Evolutionary conservation across 2,113 vertebrate species (phyloP), one percentile per base, ranked within the genome.

Genomic region (Cynoglossus semilaevis): DNA sequence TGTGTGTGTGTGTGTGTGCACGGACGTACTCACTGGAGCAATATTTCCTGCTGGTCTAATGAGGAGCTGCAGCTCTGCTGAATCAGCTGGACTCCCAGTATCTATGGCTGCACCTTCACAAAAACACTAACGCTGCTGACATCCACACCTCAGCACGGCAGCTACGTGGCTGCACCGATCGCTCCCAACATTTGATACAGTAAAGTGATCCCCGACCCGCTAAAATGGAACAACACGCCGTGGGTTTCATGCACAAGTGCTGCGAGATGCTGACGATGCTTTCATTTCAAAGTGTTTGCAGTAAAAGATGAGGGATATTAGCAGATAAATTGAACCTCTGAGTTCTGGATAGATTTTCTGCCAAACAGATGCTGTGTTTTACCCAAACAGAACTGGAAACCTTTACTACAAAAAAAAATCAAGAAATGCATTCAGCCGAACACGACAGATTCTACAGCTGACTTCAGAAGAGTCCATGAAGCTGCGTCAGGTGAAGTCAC

Each of bases 91-190:
- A 11, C 51, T 54, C 45, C 7, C 51, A 67, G 48, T 48, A 35
- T 68, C 55, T 67, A 51, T 56, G 70, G 50, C 60, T 44, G 74
- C 69, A 63, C 43, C 41, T 60, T 63, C n/a, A 13, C 42, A 64
- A 61, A 58, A 51, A 74, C 60, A 74, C 51, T 58, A 69, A 65
- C 43, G 55, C 58, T 18, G 40, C 63, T 57, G 57, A 72, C 47
- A 72, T 70, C 66, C 63, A 76, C 63, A 70, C 69, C 64, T 63
- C 52, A 51, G 13, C 65, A 73, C 56, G 19, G 17, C 58, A 57
- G 70, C 52, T 51, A 34, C 57, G 45, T 29, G 47, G 58, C 4
- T 11, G 47, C 61, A 48, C 63, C 35, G 43, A 53, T 62, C 8
- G 59, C 58, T 50, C 36, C 41, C 5, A 62, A 43, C 47, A 51